phyloP scores from a whole-genome alignment of 2,113 vertebrate genomes.

The Ceyx margarethae region DNA sequence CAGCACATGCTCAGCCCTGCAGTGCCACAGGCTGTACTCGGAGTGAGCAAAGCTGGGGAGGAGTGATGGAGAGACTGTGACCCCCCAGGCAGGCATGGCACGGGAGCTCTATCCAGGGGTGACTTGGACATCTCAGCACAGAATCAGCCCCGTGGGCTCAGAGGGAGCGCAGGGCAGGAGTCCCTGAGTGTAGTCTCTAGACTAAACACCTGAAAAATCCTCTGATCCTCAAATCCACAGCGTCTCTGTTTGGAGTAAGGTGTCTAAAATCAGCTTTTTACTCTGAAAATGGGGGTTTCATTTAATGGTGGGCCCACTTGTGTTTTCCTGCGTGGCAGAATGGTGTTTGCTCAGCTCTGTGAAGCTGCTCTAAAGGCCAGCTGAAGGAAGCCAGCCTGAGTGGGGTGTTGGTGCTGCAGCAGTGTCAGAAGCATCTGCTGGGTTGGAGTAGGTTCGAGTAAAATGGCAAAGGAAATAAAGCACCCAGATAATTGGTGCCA shows the following conservation, averaged over 20 bases:
- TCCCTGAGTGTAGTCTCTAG: not conserved
- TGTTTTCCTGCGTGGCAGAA: not conserved
- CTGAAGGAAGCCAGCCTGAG: not conserved
- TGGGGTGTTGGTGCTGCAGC: not conserved
- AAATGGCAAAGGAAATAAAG: not conserved
- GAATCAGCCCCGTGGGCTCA: rapidly evolving
- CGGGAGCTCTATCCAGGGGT: not conserved
- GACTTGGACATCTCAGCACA: rapidly evolving
- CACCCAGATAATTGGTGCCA: rapidly evolving
- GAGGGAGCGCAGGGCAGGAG: rapidly evolving
- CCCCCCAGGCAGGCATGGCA: rapidly evolving
- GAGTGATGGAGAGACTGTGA: rapidly evolving
- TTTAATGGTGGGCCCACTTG: not conserved
- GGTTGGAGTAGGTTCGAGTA: not conserved
- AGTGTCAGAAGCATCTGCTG: not conserved
- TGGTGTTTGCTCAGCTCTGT: not conserved
- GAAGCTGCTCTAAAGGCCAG: not conserved
- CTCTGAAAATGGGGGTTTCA: not conserved
- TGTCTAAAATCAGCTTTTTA: not conserved
- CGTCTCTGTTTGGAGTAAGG: not conserved
- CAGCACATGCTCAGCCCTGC: not conserved
- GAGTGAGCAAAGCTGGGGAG: not conserved
- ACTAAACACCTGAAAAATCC: rapidly evolving
- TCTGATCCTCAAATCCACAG: not conserved
- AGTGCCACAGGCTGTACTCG: too few relatives aligned